Evolutionary conservation across 2,797 vertebrate genomes (phyloP).

Genomic region (Phrynocephalus forsythii): DNA sequence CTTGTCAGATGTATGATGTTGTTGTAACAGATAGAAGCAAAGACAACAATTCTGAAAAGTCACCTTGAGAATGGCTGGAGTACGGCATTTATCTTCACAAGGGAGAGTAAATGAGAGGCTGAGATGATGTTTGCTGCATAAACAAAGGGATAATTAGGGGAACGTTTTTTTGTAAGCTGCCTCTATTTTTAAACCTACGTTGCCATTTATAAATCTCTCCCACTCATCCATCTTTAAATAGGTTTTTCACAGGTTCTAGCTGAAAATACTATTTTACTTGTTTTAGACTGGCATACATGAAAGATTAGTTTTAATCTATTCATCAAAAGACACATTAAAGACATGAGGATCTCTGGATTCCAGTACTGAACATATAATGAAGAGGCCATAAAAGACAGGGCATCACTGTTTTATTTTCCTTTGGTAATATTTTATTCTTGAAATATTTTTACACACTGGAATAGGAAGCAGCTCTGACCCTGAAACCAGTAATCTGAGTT

Average conservation of each 20-base stretch:
- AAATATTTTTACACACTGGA: background rate
- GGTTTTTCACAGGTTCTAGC: constrained; percentile 45
- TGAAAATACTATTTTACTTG: background rate
- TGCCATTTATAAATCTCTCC: constrained; percentile 41
- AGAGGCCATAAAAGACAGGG: background rate
- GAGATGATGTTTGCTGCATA: constrained; percentile 35
- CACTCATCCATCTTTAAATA: constrained; percentile 23
- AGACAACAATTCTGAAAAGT: constrained; percentile 48
- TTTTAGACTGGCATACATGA: background rate
- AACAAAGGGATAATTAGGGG: constrained; percentile 28
- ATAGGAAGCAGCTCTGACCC: constrained; percentile 7
- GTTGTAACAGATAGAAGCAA: constrained; percentile 32
- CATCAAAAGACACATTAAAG: background rate
- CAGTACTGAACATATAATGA: background rate
- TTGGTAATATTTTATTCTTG: constrained; percentile 7
- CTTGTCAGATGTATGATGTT: constrained; percentile 39
- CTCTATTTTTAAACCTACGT: constrained; percentile 42
- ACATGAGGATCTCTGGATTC: background rate
- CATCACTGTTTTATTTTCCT: background rate
- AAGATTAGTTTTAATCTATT: background rate
- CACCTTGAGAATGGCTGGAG: constrained; percentile 61
- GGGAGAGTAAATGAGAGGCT: constrained; percentile 30
- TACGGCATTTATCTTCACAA: constrained; percentile 39
- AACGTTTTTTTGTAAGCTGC: constrained; percentile 37
- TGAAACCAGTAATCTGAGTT: background rate